Evolutionary conservation across 2,797 vertebrate species (phyloP).

Genomic region (Odontamblyopus lacepedii): DNA sequence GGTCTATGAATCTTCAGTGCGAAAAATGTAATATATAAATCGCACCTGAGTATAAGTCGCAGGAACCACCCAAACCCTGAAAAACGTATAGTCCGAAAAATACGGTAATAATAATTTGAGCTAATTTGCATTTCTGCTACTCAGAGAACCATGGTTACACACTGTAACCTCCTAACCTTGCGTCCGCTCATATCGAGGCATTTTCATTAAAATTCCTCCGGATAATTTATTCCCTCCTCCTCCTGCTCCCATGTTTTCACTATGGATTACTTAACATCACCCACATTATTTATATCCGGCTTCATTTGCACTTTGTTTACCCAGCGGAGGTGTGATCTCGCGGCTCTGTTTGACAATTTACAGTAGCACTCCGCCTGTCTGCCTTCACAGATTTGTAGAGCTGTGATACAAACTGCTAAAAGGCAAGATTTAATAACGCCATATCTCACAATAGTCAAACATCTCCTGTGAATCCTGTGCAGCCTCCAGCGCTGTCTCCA

Average conservation of each 20-base stretch:
- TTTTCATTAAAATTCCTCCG: neutral
- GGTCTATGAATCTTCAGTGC: too few relatives aligned
- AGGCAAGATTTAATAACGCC: constrained; percentile 11
- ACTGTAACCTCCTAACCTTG: too few relatives aligned
- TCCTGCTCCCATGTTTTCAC: neutral
- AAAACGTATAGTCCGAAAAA: too few relatives aligned
- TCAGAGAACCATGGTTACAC: neutral
- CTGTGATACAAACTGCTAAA: constrained; percentile 2
- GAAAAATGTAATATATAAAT: too few relatives aligned
- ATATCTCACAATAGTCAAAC: constrained; percentile 12
- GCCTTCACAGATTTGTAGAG: constrained; percentile 15
- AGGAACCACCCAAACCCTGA: too few relatives aligned
- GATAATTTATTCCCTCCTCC: neutral
- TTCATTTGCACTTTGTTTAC: constrained; percentile 1
- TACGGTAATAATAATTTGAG: too few relatives aligned
- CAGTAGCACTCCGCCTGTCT: constrained; percentile 1
- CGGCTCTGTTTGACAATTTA: constrained; percentile 4
- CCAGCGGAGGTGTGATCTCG: constrained; percentile 7
- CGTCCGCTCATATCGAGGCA: neutral
- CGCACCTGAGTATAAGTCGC: too few relatives aligned
- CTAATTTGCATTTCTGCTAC: neutral
- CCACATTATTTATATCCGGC: neutral
- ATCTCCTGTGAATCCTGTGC: constrained; percentile 14
- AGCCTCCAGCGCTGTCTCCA: constrained; percentile 28
- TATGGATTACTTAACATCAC: neutral